A percentile compares a stretch with the other conserved stretches of the same genome.
These are phyloP conservation scores for Ectobius pallidus DNA, from an alignment of 2,888 invertebrate genomes.

Conservation along the genomic window DNA sequence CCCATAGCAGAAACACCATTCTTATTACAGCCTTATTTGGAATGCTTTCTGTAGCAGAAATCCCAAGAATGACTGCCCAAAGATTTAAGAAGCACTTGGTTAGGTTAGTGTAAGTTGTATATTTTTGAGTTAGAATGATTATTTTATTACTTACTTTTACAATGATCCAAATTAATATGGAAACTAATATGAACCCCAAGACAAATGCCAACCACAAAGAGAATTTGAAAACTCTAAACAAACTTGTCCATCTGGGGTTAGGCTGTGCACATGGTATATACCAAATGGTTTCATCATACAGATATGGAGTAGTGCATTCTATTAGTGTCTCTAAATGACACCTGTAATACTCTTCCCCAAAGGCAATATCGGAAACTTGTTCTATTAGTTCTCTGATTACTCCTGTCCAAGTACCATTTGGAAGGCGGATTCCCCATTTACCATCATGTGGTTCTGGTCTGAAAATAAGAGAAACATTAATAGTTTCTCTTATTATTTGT, in stretches of 20 bases:
- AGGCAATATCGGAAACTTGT: not conserved
- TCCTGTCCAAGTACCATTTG: constrained; percentile 20
- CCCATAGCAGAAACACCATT: constrained; percentile 17
- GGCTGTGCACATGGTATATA: constrained; percentile 54
- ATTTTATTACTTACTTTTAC: not conserved
- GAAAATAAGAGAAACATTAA: not conserved
- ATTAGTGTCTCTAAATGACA: not conserved
- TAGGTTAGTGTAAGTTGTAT: not conserved
- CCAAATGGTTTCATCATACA: constrained; percentile 55
- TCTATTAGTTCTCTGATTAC: not conserved
- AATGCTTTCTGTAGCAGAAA: not conserved
- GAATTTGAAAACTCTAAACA: not conserved
- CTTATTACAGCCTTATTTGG: not conserved
- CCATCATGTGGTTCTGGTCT: not conserved
- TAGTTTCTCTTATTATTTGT: not conserved
- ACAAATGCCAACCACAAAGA: constrained; percentile 2
- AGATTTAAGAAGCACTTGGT: constrained; percentile 14
- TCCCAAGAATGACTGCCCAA: constrained; percentile 23
- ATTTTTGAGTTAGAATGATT: not conserved
- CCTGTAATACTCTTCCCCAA: not conserved
- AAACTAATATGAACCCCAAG: not conserved
- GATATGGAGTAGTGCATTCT: constrained; percentile 43
- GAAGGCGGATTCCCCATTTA: not conserved
- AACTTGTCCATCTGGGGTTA: constrained; percentile 57
- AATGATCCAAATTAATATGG: not conserved